These are phyloP conservation scores for Griposia aprilina DNA, from an alignment of 2,888 invertebrate species.

Conservation along the genomic window DNA sequence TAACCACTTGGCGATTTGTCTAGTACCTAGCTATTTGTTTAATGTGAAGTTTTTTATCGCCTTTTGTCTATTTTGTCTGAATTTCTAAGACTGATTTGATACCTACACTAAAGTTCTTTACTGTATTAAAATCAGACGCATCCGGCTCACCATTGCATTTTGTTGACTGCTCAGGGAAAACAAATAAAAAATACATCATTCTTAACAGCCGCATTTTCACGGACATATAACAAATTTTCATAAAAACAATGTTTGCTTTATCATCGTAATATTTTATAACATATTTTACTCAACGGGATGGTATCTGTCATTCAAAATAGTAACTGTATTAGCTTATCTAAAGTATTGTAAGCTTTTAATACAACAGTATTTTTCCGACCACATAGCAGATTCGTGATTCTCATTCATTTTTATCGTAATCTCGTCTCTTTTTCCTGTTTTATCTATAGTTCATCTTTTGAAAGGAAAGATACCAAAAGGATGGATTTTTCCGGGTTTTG, in stretches of 20 bases:
- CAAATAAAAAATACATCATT: not conserved
- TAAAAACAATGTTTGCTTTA: not conserved
- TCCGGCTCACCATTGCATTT: not conserved
- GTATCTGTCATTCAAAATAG: constrained; percentile 14
- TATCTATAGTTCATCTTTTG: constrained; percentile 43
- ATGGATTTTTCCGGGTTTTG: constrained; percentile 25
- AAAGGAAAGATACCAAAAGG: constrained; percentile 37
- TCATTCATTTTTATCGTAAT: constrained; percentile 49
- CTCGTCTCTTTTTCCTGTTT: constrained; percentile 22
- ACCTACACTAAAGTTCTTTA: not conserved
- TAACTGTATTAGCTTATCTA: constrained; percentile 57
- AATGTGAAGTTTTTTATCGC: not conserved
- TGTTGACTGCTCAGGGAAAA: not conserved
- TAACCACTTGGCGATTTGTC: constrained; percentile 15
- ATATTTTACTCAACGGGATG: constrained; percentile 6
- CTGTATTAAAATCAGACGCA: not conserved
- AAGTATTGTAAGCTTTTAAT: constrained; percentile 40
- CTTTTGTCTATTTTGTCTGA: not conserved
- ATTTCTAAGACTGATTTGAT: not conserved
- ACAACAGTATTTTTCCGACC: constrained; percentile 52
- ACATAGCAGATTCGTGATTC: constrained; percentile 60
- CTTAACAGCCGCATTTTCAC: not conserved
- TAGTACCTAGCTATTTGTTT: not conserved
- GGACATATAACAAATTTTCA: not conserved
- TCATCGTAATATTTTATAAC: constrained; percentile 8